Evolutionary conservation across 1,140 invertebrate genomes (phyloP).

Genomic region (Galendromus occidentalis): DNA sequence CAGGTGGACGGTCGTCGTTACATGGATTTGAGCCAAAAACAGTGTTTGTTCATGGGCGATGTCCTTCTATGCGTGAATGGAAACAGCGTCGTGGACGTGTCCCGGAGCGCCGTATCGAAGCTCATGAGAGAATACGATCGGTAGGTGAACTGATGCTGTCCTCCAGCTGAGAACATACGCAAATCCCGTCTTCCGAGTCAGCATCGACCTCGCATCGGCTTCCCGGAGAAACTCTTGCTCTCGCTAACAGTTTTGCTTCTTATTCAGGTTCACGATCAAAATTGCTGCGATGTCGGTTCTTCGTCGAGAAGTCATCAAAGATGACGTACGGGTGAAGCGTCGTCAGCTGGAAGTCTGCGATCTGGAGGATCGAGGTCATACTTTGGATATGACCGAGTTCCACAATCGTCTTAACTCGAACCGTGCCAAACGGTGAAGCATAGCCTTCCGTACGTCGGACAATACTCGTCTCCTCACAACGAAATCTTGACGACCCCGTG

Average conservation of each 20-base stretch:
- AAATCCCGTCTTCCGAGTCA: no score
- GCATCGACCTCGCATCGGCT: not conserved
- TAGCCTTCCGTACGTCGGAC: no score
- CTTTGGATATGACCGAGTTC: no score
- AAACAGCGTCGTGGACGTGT: not conserved
- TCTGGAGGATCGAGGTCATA: not conserved
- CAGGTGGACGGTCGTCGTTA: constrained; percentile 7
- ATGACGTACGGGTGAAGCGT: not conserved
- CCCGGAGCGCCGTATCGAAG: not conserved
- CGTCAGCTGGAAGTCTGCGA: not conserved
- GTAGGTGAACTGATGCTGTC: not conserved
- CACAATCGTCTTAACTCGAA: no score
- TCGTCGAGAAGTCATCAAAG: constrained; percentile 3
- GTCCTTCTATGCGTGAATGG: not conserved
- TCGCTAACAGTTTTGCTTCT: not conserved
- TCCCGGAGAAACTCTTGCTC: not conserved
- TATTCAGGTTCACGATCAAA: constrained; percentile 4
- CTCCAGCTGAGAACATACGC: no score
- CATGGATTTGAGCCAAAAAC: constrained; percentile 2
- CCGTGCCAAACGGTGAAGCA: no score
- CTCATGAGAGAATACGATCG: constrained; percentile 6
- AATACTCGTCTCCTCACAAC: no score
- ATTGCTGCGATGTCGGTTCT: not conserved
- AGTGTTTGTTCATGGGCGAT: constrained; percentile 9
- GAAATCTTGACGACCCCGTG: no score